phyloP scores from a whole-genome alignment of 2,888 invertebrate species.

The Gandaritis pyraliata region DNA sequence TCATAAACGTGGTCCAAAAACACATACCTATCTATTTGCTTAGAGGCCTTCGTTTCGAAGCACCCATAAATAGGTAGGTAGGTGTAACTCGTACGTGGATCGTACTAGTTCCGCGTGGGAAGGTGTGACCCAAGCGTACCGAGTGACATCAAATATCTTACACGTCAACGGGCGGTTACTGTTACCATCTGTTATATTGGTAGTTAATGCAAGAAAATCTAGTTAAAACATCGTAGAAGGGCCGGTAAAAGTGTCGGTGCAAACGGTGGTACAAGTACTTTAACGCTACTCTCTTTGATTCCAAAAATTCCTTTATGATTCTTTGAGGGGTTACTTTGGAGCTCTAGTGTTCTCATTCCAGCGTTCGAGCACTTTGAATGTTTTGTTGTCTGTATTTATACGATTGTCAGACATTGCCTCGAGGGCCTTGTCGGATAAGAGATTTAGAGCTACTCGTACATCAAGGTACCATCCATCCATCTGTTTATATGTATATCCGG shows the following conservation, averaged over 20 bases:
- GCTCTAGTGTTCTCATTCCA: conserved; percentile 4
- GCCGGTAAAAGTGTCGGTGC: neutral
- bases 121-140: neutral
- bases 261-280: neutral
- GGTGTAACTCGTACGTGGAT: conserved; percentile 4
- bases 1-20: conserved; percentile 1
- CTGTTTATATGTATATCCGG: conserved; percentile 21
- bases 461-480: conserved; percentile 12
- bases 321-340: conserved; percentile 16
- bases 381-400: conserved; percentile 12
- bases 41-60: conserved; percentile 1
- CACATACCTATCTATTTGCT: neutral
- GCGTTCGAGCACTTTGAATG: conserved; percentile 5
- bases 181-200: neutral
- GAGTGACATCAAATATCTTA: neutral
- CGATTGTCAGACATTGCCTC: conserved; percentile 13
- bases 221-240: neutral
- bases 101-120: conserved; percentile 14
- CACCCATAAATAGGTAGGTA: neutral
- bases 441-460: conserved; percentile 9
- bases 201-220: neutral
- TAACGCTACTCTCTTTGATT: conserved; percentile 17
- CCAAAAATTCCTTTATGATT: conserved; percentile 18
- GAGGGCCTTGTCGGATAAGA: conserved; percentile 5
- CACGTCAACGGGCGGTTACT: neutral